phyloP scores from a whole-genome alignment of 2,113 vertebrate genomes.

The Pungitius pungitius region DNA sequence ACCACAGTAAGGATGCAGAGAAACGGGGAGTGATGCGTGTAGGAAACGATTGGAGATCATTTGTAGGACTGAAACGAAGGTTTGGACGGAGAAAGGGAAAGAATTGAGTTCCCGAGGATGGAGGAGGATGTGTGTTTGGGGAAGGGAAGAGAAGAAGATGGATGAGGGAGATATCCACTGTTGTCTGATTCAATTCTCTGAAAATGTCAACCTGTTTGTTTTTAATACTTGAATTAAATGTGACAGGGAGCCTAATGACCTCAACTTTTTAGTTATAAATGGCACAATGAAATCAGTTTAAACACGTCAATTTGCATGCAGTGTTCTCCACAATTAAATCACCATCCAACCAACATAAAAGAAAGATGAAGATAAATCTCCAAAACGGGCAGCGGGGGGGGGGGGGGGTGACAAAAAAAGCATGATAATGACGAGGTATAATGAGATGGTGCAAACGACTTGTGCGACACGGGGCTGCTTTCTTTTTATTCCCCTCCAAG shows the following conservation, averaged over 20 bases:
- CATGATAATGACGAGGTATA: conserved; percentile 18
- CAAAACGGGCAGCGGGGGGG: background rate
- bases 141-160: conserved; percentile 15
- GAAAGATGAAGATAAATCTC: background rate
- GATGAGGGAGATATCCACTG: conserved; percentile 40
- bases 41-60: conserved; percentile 46
- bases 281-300: background rate
- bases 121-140: conserved; percentile 7
- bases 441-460: conserved; percentile 31
- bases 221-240: conserved; percentile 3
- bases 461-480: background rate
- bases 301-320: background rate
- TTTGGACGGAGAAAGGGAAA: conserved; percentile 20
- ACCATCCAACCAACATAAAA: background rate
- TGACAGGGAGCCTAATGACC: background rate
- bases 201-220: conserved; percentile 46
- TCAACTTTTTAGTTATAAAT: background rate
- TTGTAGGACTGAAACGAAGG: conserved; percentile 5
- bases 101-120: conserved; percentile 30
- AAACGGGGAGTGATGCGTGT: conserved; percentile 41
- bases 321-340: background rate
- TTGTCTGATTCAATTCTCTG: conserved; percentile 14
- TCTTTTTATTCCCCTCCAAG: conserved; percentile 14
- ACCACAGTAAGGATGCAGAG: conserved; percentile 34
- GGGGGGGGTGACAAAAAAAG: background rate